Conservation (phyloP, 2,888 invertebrate genomes). For the Dilophus febrilis region DNA sequence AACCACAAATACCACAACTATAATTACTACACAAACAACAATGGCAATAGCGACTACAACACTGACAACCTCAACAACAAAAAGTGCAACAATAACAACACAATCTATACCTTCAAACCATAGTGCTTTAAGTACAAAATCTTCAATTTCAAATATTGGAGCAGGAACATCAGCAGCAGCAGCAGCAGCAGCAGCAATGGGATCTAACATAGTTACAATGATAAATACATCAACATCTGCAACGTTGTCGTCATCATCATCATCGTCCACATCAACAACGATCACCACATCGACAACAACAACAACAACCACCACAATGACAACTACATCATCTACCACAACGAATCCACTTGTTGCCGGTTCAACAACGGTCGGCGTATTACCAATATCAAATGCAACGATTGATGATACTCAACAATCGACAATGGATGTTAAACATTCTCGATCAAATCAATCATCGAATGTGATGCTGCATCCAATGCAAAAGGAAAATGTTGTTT, state of each 20-base stretch:
- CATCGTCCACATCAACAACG: background rate
- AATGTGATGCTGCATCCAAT: constrained; percentile 5
- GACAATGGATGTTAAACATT: constrained; percentile 10
- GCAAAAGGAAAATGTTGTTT: background rate
- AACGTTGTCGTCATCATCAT: too few species aligned
- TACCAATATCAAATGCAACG: constrained; percentile 10
- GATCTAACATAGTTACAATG: constrained; percentile 7
- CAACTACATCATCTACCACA: constrained; percentile 10
- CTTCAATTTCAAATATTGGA: constrained; percentile 11
- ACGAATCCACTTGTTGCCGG: constrained; percentile 7
- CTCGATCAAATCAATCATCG: constrained; percentile 11
- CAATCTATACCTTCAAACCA: constrained; percentile 2
- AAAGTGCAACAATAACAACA: constrained; percentile 6
- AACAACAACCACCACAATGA: constrained; percentile 4
- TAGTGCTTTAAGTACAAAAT: constrained; percentile 9
- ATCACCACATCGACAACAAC: constrained; percentile 10
- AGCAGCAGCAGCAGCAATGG: constrained; percentile 16
- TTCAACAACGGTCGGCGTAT: constrained; percentile 3
- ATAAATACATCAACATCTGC: too few species aligned
- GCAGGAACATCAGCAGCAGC: constrained; percentile 14
- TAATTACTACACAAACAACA: constrained; percentile 8
- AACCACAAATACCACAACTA: constrained; percentile 10
- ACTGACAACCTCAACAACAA: constrained; percentile 10
- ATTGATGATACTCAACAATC: background rate
- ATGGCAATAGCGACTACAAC: constrained; percentile 13